Conservation (phyloP, 2,113 vertebrate species). For the Lonchura striata region DNA sequence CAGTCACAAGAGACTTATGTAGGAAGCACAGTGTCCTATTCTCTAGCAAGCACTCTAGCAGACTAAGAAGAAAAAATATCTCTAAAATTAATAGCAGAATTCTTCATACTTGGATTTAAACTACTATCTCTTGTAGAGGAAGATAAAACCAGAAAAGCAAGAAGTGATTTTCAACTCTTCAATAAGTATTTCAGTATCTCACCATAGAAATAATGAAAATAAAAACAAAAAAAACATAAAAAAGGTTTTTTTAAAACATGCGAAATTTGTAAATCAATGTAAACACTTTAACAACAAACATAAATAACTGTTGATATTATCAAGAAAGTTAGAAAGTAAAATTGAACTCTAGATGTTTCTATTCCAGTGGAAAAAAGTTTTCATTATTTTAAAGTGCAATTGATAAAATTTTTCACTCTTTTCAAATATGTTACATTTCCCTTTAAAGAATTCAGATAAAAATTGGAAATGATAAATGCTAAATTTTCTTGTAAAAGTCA, state of each 20-base stretch:
- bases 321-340: not conserved
- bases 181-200: not conserved
- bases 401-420: not conserved
- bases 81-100: not conserved
- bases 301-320: not conserved
- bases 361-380: not conserved
- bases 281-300: not conserved
- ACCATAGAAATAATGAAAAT: not conserved
- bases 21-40: not conserved
- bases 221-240: no score
- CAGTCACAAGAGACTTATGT: accelerated
- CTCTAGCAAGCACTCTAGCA: not conserved
- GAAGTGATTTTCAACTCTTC: not conserved
- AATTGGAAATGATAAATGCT: not conserved
- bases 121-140: not conserved
- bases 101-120: not conserved
- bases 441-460: not conserved
- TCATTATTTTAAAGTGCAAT: not conserved
- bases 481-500: not conserved
- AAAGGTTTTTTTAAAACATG: not conserved
- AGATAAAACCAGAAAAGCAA: not conserved
- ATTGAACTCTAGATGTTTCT: not conserved
- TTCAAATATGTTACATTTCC: not conserved
- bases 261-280: not conserved
- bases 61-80: not conserved